Evolutionary conservation across 2,113 vertebrate species (phyloP).

Genomic region (Stomatorhinus ivindoensis): DNA sequence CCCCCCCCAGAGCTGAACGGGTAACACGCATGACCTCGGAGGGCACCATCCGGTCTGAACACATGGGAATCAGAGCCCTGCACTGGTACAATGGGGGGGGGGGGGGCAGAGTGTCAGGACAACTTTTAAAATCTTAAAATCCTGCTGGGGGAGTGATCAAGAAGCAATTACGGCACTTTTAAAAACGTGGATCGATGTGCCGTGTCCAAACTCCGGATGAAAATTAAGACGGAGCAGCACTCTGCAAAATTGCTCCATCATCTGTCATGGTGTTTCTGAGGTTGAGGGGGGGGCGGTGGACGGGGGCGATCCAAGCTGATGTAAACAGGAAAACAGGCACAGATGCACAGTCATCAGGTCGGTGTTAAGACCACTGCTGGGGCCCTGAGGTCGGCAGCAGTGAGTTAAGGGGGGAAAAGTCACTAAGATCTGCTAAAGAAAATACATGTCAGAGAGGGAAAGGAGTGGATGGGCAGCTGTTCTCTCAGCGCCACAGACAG

Average conservation of each 20-base stretch:
- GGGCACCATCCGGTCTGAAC: not conserved
- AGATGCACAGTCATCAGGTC: not conserved
- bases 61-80: not conserved
- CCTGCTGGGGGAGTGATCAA: not conserved
- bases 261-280: not conserved
- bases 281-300: too few species aligned
- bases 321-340: conserved; percentile 8
- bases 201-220: not conserved
- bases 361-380: too few species aligned
- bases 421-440: not conserved
- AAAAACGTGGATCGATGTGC: not conserved
- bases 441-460: not conserved
- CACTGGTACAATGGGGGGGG: not conserved
- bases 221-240: not conserved
- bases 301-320: not conserved
- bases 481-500: not conserved
- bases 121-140: not conserved
- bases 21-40: not conserved
- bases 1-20: not conserved
- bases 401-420: not conserved
- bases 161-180: not conserved
- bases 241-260: not conserved
- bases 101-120: not conserved
- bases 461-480: not conserved
- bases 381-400: not conserved